phyloP scores from a whole-genome alignment of 2,888 invertebrate genomes.

The Escarpia spicata region DNA sequence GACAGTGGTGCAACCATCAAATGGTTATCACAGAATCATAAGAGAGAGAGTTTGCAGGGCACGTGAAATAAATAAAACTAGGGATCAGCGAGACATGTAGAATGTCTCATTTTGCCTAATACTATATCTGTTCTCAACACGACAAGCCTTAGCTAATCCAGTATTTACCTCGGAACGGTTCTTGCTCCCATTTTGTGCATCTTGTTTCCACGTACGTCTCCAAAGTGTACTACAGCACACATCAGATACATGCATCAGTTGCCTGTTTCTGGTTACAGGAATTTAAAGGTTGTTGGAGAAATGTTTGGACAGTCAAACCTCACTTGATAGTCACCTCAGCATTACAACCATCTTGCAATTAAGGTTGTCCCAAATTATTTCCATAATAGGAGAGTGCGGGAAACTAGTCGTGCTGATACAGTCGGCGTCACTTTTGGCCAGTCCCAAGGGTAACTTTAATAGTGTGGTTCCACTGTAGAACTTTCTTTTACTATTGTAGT shows the following conservation, averaged over 20 bases:
- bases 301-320: not conserved
- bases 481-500: not conserved
- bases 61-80: no score
- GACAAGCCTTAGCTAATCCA: not conserved
- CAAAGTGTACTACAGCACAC: conserved; percentile 43
- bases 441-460: no score
- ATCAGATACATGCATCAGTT: not conserved
- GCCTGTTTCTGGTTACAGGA: not conserved
- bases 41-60: no score
- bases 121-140: not conserved
- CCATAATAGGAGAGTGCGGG: no score
- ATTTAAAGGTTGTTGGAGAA: not conserved
- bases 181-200: conserved; percentile 58
- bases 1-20: no score
- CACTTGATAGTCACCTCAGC: no score
- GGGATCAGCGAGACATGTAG: not conserved
- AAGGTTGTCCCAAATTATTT: no score
- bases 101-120: not conserved
- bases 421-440: no score
- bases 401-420: no score
- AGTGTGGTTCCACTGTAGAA: not conserved
- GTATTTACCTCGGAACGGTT: conserved; percentile 44
- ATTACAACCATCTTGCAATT: no score
- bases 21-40: no score
- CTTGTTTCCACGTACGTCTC: conserved; percentile 46